Percentiles rank a stretch among this genome's conserved stretches.
Conservation (phyloP, 2,888 invertebrate genomes). For the Flexamia atlantica region DNA sequence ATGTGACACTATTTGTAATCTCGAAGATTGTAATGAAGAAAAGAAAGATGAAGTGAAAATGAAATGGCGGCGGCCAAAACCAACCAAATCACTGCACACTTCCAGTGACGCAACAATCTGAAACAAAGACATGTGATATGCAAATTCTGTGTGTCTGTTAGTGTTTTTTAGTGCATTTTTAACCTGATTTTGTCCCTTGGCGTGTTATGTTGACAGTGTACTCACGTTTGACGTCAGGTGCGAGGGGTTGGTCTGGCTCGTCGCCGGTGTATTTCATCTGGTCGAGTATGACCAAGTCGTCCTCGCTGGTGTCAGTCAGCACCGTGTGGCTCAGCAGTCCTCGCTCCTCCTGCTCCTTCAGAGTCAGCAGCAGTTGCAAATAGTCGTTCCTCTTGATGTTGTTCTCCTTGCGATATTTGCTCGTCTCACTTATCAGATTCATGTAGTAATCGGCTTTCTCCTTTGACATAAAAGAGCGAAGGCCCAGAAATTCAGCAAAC, state of each 20-base stretch:
- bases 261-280: conserved; percentile 16
- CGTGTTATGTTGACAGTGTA: no score
- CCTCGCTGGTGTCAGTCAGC: background rate
- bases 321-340: background rate
- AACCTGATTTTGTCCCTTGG: no score
- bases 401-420: conserved; percentile 38
- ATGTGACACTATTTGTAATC: no score
- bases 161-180: no score
- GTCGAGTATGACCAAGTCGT: conserved; percentile 3
- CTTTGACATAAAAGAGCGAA: background rate
- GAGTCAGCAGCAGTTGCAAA: conserved; percentile 26
- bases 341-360: conserved; percentile 28
- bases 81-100: no score
- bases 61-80: no score
- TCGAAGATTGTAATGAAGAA: no score
- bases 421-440: background rate
- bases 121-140: no score
- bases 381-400: conserved; percentile 45
- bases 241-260: background rate
- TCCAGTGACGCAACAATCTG: no score
- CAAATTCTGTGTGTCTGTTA: no score
- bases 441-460: background rate
- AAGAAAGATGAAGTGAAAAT: no score
- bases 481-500: background rate
- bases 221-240: background rate